These are phyloP conservation scores for Pediacus dermestoides DNA, from an alignment of 2,888 invertebrate species.

Conservation along the genomic window DNA sequence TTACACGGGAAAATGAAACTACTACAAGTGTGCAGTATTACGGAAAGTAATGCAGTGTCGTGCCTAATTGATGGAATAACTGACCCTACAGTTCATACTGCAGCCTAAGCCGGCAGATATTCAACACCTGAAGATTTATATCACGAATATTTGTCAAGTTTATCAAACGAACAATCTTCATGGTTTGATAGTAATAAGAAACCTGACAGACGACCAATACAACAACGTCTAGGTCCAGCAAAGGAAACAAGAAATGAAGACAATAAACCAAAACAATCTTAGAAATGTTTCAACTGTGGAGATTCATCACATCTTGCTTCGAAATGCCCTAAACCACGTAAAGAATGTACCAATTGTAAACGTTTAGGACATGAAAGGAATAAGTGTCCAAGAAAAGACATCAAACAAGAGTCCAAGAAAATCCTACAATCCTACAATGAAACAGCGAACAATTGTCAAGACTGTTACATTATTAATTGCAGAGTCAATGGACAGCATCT, in stretches of 20 bases:
- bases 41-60: constrained; percentile 5
- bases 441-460: background rate
- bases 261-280: background rate
- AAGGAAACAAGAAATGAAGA: no score
- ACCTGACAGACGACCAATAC: no score
- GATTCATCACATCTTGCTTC: background rate
- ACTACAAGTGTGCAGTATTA: background rate
- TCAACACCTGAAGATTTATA: constrained; percentile 6
- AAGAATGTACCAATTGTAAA: constrained; percentile 1
- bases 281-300: background rate
- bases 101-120: constrained; percentile 3
- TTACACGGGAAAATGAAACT: constrained; percentile 5
- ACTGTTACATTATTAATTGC: background rate
- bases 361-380: background rate
- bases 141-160: constrained; percentile 2
- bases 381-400: background rate
- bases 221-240: no score
- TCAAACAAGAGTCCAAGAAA: constrained; percentile 1
- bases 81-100: background rate
- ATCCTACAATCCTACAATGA: background rate
- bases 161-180: no score
- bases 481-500: background rate
- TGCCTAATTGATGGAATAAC: constrained; percentile 5
- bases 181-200: no score
- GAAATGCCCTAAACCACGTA: constrained; percentile 1